Percentiles rank a stretch among this genome's conserved stretches.
Evolutionary conservation across 1,140 invertebrate genomes (phyloP).

Genomic region (Drosophila funebris): DNA sequence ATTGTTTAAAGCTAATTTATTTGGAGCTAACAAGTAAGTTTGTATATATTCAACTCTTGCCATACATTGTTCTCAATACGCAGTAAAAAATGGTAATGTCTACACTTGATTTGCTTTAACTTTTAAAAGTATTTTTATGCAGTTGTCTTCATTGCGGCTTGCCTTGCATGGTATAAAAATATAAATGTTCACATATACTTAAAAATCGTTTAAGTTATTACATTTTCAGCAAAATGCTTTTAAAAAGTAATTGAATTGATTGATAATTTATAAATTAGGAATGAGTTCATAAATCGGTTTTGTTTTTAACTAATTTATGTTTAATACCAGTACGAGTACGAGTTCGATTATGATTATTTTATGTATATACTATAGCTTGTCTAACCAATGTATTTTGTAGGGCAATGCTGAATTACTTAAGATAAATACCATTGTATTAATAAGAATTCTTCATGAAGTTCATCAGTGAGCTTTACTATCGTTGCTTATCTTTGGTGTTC

Average conservation of each 20-base stretch:
- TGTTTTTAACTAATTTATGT: conserved; percentile 20
- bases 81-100: conserved; percentile 71
- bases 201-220: conserved; percentile 69
- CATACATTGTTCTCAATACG: conserved; percentile 35
- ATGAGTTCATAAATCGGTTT: conserved; percentile 25
- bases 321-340: conserved; percentile 16
- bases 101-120: conserved; percentile 29
- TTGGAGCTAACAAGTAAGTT: conserved; percentile 54
- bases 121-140: conserved; percentile 47
- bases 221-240: conserved; percentile 46
- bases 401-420: conserved; percentile 27
- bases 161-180: conserved; percentile 80
- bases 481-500: conserved; percentile 69
- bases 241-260: conserved; percentile 49
- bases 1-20: conserved; percentile 69
- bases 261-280: conserved; percentile 45
- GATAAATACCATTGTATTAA: conserved; percentile 35
- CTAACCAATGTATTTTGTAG: conserved; percentile 14
- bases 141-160: conserved; percentile 60
- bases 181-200: conserved; percentile 81
- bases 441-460: conserved; percentile 50
- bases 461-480: conserved; percentile 71
- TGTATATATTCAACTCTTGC: conserved; percentile 33
- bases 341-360: neutral
- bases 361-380: conserved; percentile 5